Percentiles rank a stretch among this genome's conserved stretches.
Evolutionary conservation across 1,140 invertebrate species (phyloP).

Genomic region (Papilio machaon): DNA sequence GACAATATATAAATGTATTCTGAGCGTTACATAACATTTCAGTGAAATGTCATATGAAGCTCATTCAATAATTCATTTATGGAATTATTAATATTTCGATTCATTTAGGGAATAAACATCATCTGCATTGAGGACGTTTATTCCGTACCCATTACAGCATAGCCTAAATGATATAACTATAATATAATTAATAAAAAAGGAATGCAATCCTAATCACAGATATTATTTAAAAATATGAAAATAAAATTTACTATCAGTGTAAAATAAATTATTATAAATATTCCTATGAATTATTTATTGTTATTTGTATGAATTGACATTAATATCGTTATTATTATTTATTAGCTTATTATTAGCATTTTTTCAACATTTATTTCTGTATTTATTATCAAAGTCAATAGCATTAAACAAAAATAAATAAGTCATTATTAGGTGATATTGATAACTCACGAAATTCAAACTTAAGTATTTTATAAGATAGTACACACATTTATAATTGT

Average conservation of each 20-base stretch:
- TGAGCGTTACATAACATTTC: too few species aligned
- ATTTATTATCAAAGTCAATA: background rate
- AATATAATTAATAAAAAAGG: background rate
- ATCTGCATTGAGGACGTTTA: too few species aligned
- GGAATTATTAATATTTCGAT: too few species aligned
- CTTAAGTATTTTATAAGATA: background rate
- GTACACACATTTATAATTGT: background rate
- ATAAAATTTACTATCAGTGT: background rate
- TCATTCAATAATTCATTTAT: too few species aligned
- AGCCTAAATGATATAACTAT: background rate
- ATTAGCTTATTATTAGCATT: background rate
- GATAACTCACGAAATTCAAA: background rate
- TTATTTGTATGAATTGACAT: background rate
- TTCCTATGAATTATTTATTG: background rate
- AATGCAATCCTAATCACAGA: background rate
- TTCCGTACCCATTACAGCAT: too few species aligned
- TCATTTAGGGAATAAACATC: too few species aligned
- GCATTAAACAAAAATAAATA: background rate
- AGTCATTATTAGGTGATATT: background rate
- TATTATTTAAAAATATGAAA: background rate
- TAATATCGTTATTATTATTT: background rate
- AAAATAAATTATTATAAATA: slow-evolving; percentile 5
- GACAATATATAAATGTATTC: too few species aligned
- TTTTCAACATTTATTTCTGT: background rate
- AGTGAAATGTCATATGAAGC: too few species aligned